Evolutionary conservation across 2,797 vertebrate species (phyloP).

Genomic region (Phyllotis vaccarum): DNA sequence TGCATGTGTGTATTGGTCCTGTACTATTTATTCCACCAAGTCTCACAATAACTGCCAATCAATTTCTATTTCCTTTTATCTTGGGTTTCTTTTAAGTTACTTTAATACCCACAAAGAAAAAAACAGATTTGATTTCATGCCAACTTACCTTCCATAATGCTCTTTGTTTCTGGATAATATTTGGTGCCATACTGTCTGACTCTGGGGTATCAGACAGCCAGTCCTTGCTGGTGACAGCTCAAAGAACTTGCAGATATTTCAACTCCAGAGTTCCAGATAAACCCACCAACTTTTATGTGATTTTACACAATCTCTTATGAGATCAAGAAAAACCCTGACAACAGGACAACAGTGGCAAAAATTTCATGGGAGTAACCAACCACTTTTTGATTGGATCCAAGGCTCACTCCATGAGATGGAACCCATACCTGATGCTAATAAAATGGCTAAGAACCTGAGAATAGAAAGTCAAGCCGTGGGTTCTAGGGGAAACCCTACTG

Average conservation of each 20-base stretch:
- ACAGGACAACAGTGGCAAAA: neutral
- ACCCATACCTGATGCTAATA: neutral
- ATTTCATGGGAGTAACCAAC: neutral
- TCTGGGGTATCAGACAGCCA: neutral
- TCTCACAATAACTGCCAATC: neutral
- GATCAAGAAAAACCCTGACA: slow-evolving; percentile 9
- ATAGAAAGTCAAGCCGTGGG: neutral
- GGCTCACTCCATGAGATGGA: neutral
- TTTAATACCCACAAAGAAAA: neutral
- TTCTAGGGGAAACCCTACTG: neutral
- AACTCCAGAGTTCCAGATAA: neutral
- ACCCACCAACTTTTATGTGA: neutral
- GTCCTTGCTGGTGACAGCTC: neutral
- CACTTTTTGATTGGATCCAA: neutral
- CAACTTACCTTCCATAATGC: neutral
- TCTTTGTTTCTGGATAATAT: neutral
- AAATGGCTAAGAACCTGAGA: neutral
- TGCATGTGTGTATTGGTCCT: neutral
- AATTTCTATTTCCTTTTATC: neutral
- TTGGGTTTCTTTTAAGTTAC: neutral
- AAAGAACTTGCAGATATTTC: neutral
- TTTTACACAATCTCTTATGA: neutral
- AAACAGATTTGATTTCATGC: neutral
- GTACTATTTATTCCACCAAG: neutral
- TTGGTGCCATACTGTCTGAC: neutral